Percentiles rank a stretch among this genome's conserved stretches.
Evolutionary conservation across 2,888 invertebrate genomes (phyloP).

Genomic region (Erebia ligea): DNA sequence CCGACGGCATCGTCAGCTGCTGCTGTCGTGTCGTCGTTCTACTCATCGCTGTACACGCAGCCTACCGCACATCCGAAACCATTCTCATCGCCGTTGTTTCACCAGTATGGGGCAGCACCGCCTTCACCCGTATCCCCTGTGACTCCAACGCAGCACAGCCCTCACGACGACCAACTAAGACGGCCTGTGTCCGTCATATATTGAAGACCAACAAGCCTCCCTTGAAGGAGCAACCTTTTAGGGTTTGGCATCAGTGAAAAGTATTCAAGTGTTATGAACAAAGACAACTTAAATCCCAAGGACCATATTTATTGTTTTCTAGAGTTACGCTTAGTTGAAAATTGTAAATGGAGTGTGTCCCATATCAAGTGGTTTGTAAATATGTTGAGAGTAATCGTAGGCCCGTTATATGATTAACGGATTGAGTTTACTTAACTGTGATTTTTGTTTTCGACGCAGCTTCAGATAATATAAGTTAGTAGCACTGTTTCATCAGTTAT

Average conservation of each 20-base stretch:
- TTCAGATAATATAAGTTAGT: constrained; percentile 65
- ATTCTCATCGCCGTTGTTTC: constrained; percentile 79
- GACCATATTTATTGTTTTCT: constrained; percentile 74
- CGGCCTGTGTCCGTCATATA: constrained; percentile 89
- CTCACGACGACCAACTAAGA: constrained; percentile 84
- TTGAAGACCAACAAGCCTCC: constrained; percentile 81
- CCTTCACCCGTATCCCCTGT: constrained; percentile 76
- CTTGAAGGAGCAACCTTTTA: constrained; percentile 61
- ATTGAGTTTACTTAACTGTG: constrained; percentile 72
- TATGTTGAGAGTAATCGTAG: constrained; percentile 58
- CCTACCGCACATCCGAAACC: constrained; percentile 79
- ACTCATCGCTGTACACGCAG: constrained; percentile 86
- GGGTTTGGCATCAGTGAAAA: constrained; percentile 58
- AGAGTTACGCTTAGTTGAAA: constrained; percentile 59
- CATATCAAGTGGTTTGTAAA: constrained; percentile 76
- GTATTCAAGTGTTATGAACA: constrained; percentile 52
- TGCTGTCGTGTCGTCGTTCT: constrained; percentile 87
- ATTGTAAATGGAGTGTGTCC: constrained; percentile 60
- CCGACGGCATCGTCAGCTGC: constrained; percentile 79
- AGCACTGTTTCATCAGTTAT: constrained; percentile 62
- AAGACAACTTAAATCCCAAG: constrained; percentile 60
- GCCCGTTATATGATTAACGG: constrained; percentile 51
- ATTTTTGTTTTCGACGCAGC: constrained; percentile 73
- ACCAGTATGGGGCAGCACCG: constrained; percentile 78
- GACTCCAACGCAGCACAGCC: constrained; percentile 74